Base-by-base conservation (phyloP, 2,113 vertebrate species). In the Sciurus niger region DNA sequence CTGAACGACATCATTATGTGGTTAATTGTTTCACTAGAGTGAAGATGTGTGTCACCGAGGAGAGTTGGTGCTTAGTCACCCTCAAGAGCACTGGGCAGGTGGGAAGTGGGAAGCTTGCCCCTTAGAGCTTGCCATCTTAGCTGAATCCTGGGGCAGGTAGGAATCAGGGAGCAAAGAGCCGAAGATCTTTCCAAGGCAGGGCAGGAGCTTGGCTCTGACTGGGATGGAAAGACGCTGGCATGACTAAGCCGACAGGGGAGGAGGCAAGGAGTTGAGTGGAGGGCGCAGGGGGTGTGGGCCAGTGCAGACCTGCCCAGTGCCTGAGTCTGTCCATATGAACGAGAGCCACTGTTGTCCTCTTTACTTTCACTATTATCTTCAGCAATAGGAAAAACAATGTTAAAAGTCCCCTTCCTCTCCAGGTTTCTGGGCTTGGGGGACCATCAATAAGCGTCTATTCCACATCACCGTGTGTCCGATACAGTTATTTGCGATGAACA, bases 281-380 rank as follows among this genome's bases (percentile, higher is more conserved):
- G 0, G 1, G 34, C 6, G 30, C 14, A 0, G 30, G 43, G 22
- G 4, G 2, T 0, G 0, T 4, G 63, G 40, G 24, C 60, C 18
- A 1, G 46, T 3, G 3, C 65, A 37, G 18, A 3, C 48, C 87
- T 82, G 78, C 86, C 72, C 34, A 20, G n/a, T 3, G 5, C 51
- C 67, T 0, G 1, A 53, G 51, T 40, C 70, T 32, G 65, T 40
- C 63, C 25, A 4, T 46, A 3, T 0, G 6, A 46, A 25, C 32
- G 0, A 9, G 43, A 30, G 28, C 63, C 30, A 8, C 63, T 18
- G 5, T 8, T 6, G 22, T 11, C 20, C 1, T 22, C 46, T 18
- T 78, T 25, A 14, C 34, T 10, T 32, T 84, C 72, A 25, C 68
- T 18, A 0, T 67, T 72, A 22, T 37, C 78, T 83, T 60, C 18